Percentiles rank a stretch among this genome's conserved stretches.
These are phyloP conservation scores for Pheosia tremula DNA, from an alignment of 2,888 invertebrate genomes.

Conservation along the genomic window DNA sequence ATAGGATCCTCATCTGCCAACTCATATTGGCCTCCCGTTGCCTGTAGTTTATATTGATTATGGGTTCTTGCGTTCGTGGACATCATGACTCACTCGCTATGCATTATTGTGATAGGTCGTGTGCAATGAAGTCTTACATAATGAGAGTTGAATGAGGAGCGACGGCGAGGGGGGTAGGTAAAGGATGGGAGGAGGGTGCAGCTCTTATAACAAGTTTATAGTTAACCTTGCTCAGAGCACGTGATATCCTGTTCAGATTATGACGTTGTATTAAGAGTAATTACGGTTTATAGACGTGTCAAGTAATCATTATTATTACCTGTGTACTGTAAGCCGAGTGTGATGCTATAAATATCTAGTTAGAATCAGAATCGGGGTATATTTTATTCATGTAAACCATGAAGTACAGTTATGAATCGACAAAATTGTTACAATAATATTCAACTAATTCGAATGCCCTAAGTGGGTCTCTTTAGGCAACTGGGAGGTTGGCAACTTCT, in stretches of 20 bases:
- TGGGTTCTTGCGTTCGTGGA: constrained; percentile 12
- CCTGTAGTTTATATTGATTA: background rate
- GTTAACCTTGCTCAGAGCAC: constrained; percentile 44
- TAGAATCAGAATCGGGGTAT: too few species aligned
- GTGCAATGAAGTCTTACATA: constrained; percentile 46
- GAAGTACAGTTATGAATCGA: too few species aligned
- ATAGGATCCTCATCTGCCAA: background rate
- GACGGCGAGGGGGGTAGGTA: constrained; percentile 10
- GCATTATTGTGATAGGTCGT: constrained; percentile 48
- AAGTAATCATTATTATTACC: too few species aligned
- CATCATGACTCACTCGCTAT: constrained; percentile 42
- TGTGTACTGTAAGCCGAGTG: too few species aligned
- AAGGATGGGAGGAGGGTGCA: constrained; percentile 12
- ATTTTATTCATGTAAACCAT: too few species aligned
- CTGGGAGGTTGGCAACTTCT: too few species aligned
- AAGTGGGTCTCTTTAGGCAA: too few species aligned
- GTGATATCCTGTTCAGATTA: constrained; percentile 15
- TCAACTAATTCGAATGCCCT: too few species aligned
- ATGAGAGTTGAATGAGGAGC: constrained; percentile 38
- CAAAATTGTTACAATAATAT: too few species aligned
- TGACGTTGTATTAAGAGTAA: background rate
- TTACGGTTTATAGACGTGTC: too few species aligned
- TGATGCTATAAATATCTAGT: too few species aligned
- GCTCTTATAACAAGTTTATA: constrained; percentile 45
- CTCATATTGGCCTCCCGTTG: background rate